Base-by-base conservation (phyloP, 2,797 vertebrate genomes). In the Hoplostethus atlanticus region DNA sequence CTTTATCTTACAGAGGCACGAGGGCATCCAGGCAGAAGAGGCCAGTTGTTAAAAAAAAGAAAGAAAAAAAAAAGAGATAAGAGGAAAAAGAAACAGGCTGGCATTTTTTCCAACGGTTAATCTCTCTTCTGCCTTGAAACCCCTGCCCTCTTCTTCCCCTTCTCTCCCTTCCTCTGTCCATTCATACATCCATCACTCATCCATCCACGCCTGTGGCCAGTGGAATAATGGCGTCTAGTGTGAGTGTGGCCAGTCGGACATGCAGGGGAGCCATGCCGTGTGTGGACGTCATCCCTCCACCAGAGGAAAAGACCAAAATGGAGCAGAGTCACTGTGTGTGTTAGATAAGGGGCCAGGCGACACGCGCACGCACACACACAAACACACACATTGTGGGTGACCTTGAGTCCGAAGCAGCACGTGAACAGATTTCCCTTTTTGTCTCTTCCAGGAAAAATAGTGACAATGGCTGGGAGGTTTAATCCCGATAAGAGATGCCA, bases 391-490 rank as follows among this genome's bases (percentile, higher is more conserved):
- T 68, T 68, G 62, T 64, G 15, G 65, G 52, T 84, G 86, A 90
- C 88, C 84, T 90, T 84, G 65, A 79, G 30, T 76, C 36, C 5
- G 52, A 68, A 8, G 48, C 64, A 66, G 66, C 66, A 68, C 17
- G 12, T 54, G 52, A n/a, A 15, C 57, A 61, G 30, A 79, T 74
- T 84, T 80, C 72, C 75, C 55, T 68, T 79, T 86, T 72, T 12
- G 30, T 63, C 59, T 75, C 64, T 66, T 72, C 68, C 74, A 62
- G 71, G 71, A 62, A 71, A 58, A 74, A 52, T 34, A 55, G 64
- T 52, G 4, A 71, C 53, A 64, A 77, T 58, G 36, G 34, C 71
- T 68, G 47, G 68, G 56, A 85, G 51, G 69, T 71, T 73, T 62
- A 46, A 72, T 73, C 74, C 68, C 38, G 44, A 75, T 65, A 71